Evolutionary conservation across 2,888 invertebrate genomes (phyloP), one percentile per base, ranked within the genome.

Genomic region (Orthosia cruda): DNA sequence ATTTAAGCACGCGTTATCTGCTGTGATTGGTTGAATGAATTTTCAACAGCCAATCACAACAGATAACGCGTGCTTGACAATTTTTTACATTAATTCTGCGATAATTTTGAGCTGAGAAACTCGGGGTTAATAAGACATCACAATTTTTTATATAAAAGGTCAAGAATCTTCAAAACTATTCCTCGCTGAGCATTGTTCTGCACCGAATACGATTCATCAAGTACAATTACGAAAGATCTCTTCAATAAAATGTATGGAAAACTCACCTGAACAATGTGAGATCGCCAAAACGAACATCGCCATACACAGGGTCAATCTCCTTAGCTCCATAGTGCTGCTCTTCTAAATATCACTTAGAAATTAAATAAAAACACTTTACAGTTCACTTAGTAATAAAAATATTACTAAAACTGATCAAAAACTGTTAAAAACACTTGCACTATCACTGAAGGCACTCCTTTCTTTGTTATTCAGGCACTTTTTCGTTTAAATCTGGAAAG

Each of bases 401-500:
- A 77, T 89, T 87, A 91, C 89, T 84, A 81, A 78, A 83, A 78
- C 68, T 73, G 67, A 69, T 64, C 18, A 74, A 88, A 88, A 89
- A 88, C 87, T 87, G 88, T 88, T 85, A 86, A 75, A 80, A 88
- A 86, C 91, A 92, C 91, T 91, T 81, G 78, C 95, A 95, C 94
- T 91, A 83, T 89, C 95, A 95, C 94, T 91, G 78, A 95, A 95
- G 95, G 96, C 96, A 96, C 96, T 90, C 92, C 91, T 92, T 89
- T 86, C 88, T 86, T 88, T 75, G 83, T 77, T 72, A 82, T 71
- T 74, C 82, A 93, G 95, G 95, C 95, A 95, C 96, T 94, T 91
- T 85, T 87, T 91, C 89, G 90, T 86, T 76, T 81, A 81, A 87
- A 91, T 93, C 94, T 94, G 94, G 63, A 90, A 91, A 90, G 87